Base-by-base conservation (phyloP, 2,797 vertebrate species). In the Dendrocincla fuliginosa region DNA sequence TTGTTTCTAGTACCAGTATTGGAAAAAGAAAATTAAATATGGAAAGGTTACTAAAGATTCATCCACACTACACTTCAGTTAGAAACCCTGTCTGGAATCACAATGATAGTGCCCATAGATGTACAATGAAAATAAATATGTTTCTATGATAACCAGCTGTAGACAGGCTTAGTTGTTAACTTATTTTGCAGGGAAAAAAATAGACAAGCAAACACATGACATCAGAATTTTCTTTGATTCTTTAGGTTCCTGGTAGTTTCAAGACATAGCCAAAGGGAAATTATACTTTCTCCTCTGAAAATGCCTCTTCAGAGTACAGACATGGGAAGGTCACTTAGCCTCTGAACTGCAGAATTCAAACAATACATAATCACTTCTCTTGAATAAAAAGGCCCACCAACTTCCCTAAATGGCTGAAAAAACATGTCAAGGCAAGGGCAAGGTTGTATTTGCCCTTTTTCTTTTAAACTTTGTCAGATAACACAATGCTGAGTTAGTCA, bases 61-160 rank as follows among this genome's bases (percentile, higher is more conserved):
- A 78, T 75, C 69, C 14, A 20, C 37, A 24, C 5, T 42, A 7
- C 59, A 59, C 1, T 81, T 90, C 27, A 67, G 82, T 70, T 78
- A 89, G 55, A 74, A 94, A 70, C 46, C 65, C 55, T 47, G 44
- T 75, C 30, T 73, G 57, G 39, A 87, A 82, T 84, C 28, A 47
- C 5, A 76, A 6, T 46, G 12, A 56, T 33, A 74, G 59, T 18
- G 17, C 7, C 63, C 59, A 52, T 52, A 55, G 8, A 57, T 9
- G 6, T 47, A 27, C 44, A 63, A 20, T 35, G 47, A 70, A 93
- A 87, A 85, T 69, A 90, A 67, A 59, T 46, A 14, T 47, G 35
- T 53, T 87, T 77, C 59, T 87, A 7, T 82, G 55, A 90, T 82
- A 77, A 73, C 47, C 52, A 76, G 6, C 32, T 87, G 30, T 13